These are phyloP conservation scores for Drosophila fungiperda DNA, from an alignment of 2,888 invertebrate species.

Conservation along the genomic window DNA sequence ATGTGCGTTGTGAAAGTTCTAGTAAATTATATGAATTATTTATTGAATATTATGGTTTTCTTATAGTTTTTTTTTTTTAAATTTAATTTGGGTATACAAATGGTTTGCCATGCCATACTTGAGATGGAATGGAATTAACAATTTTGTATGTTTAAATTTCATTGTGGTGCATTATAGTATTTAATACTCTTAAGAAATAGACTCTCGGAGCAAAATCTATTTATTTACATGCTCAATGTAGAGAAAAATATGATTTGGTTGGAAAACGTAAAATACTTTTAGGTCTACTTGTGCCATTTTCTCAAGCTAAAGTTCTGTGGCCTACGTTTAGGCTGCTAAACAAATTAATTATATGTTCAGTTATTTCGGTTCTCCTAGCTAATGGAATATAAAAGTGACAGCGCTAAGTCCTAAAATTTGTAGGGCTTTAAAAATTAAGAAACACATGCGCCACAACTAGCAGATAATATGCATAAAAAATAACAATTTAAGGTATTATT, in stretches of 20 bases:
- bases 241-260: slow-evolving; percentile 6
- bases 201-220: slow-evolving; percentile 3
- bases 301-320: slow-evolving; percentile 12
- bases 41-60: slow-evolving; percentile 54
- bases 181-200: slow-evolving; percentile 13
- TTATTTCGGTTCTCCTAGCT: background rate
- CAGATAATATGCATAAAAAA: slow-evolving; percentile 4
- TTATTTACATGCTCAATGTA: slow-evolving; percentile 5
- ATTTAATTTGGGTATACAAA: background rate
- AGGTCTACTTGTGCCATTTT: slow-evolving; percentile 1
- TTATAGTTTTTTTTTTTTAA: slow-evolving; percentile 2
- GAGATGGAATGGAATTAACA: slow-evolving; percentile 6
- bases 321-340: slow-evolving; percentile 24
- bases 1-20: slow-evolving; percentile 58
- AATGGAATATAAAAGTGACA: background rate
- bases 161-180: slow-evolving; percentile 15
- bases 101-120: slow-evolving; percentile 13
- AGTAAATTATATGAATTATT: slow-evolving; percentile 69
- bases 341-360: slow-evolving; percentile 8
- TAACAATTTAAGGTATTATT: slow-evolving; percentile 1
- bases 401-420: background rate
- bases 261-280: slow-evolving; percentile 6
- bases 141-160: slow-evolving; percentile 6
- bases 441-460: slow-evolving; percentile 8
- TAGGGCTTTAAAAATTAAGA: background rate